Percentiles rank a stretch among this genome's conserved stretches.
These are phyloP conservation scores for Picus viridis DNA, from an alignment of 2,797 vertebrate species.

Conservation along the genomic window DNA sequence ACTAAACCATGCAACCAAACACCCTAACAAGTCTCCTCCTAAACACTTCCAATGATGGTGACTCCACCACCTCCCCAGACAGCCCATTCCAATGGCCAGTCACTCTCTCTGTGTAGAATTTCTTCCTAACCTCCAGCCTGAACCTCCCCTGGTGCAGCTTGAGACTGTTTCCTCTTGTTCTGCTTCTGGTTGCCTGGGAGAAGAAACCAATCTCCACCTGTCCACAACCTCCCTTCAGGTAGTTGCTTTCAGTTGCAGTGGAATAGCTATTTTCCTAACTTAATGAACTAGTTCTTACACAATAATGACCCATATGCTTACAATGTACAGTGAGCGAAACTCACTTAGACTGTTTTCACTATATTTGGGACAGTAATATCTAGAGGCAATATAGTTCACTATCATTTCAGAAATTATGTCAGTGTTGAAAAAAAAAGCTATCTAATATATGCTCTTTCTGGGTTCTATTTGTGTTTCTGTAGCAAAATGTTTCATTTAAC, in stretches of 20 bases:
- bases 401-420: constrained; percentile 12
- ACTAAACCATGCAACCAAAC: no score
- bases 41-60: no score
- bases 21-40: no score
- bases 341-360: not conserved
- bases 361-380: not conserved
- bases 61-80: no score
- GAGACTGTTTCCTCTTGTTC: no score
- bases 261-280: not conserved
- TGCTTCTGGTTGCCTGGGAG: no score
- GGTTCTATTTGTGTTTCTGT: constrained; percentile 16
- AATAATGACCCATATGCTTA: not conserved
- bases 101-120: no score
- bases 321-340: not conserved
- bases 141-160: no score
- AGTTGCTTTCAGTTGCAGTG: not conserved
- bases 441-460: not conserved
- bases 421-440: not conserved
- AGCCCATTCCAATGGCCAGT: no score
- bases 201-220: no score
- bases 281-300: not conserved
- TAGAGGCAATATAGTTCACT: not conserved
- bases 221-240: no score
- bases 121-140: no score
- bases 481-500: constrained; percentile 11